A percentile compares a stretch with the other conserved stretches of the same genome.
These are phyloP conservation scores for Agonopterix arenella DNA, from an alignment of 2,888 invertebrate species.

Conservation along the genomic window DNA sequence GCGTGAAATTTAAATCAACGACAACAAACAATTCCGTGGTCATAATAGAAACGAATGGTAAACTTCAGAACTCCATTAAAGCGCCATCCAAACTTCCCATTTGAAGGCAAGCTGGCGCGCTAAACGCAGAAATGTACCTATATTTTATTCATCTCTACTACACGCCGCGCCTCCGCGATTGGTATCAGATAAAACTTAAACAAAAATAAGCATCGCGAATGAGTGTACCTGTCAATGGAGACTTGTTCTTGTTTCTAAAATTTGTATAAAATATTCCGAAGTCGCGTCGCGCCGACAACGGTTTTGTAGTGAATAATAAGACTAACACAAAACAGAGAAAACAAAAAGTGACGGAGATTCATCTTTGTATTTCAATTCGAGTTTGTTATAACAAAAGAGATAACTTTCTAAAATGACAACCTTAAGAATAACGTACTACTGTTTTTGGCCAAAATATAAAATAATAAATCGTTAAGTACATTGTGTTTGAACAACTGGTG, in stretches of 20 bases:
- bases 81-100: conserved; percentile 59
- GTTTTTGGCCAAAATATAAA: neutral
- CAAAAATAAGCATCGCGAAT: conserved; percentile 70
- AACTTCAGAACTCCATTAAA: conserved; percentile 70
- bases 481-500: neutral
- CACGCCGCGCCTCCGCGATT: conserved; percentile 58
- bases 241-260: conserved; percentile 73
- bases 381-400: conserved; percentile 8
- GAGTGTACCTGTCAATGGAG: conserved; percentile 72
- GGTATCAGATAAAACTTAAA: conserved; percentile 65
- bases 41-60: conserved; percentile 66
- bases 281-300: conserved; percentile 55
- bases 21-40: conserved; percentile 59
- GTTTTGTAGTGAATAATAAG: conserved; percentile 49
- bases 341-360: conserved; percentile 28
- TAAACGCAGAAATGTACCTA: conserved; percentile 50
- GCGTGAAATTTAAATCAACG: conserved; percentile 66
- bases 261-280: conserved; percentile 75
- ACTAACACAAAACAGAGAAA: conserved; percentile 41
- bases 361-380: conserved; percentile 37
- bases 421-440: neutral
- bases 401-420: conserved; percentile 3
- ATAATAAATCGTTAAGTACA: neutral
- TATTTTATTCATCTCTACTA: conserved; percentile 69
- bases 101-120: conserved; percentile 52